phyloP scores from a whole-genome alignment of 2,113 vertebrate species.

The Eurypyga helias region DNA sequence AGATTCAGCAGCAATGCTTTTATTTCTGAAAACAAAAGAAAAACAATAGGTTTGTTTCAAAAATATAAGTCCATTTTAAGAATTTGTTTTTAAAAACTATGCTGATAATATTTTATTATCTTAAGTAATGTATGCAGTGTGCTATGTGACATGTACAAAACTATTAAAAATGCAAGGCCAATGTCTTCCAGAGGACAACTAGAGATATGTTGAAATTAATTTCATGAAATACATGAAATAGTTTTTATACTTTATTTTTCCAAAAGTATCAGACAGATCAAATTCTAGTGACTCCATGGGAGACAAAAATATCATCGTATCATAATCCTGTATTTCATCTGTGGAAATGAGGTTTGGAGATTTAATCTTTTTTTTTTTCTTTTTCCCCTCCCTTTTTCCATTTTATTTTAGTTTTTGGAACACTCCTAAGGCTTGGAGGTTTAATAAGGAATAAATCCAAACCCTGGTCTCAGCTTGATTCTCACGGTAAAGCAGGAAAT shows the following conservation, averaged over 20 bases:
- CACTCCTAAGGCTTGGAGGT: neutral
- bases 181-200: neutral
- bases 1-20: neutral
- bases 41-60: neutral
- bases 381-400: too few relatives aligned
- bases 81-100: neutral
- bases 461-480: neutral
- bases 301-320: neutral
- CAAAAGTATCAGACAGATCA: neutral
- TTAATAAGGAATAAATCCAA: neutral
- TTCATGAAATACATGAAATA: neutral
- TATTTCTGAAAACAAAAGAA: conserved; percentile 12
- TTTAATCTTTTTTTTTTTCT: neutral
- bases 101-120: neutral
- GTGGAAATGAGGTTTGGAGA: neutral
- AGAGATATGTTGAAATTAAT: neutral
- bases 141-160: neutral
- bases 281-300: neutral
- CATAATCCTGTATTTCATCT: neutral
- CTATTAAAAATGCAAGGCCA: neutral
- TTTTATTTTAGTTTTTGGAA: neutral
- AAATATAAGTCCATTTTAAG: neutral
- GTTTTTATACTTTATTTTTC: neutral
- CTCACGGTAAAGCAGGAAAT: neutral
- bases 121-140: neutral